phyloP scores from a whole-genome alignment of 2,888 invertebrate genomes.

The Hyppa rectilinea region DNA sequence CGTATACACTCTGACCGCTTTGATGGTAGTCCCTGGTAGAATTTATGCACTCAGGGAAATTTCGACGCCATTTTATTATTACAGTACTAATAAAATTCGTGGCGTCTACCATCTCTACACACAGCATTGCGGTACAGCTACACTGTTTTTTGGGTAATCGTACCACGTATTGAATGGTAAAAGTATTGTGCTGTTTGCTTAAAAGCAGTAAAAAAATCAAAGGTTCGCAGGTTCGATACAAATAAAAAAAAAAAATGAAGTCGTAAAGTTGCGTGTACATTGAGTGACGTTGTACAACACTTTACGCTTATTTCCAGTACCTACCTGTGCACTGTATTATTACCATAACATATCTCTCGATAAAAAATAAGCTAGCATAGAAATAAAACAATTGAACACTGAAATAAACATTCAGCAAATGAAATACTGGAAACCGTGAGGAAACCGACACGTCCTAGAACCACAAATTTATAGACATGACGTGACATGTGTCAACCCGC shows the following conservation, averaged over 20 bases:
- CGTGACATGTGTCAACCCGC: too few species aligned
- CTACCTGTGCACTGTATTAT: neutral
- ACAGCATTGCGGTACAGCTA: neutral
- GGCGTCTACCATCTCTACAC: neutral
- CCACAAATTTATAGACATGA: too few species aligned
- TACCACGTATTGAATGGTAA: neutral
- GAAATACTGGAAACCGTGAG: too few species aligned
- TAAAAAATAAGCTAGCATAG: neutral
- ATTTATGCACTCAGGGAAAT: neutral
- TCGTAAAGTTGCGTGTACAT: neutral
- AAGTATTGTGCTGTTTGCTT: neutral
- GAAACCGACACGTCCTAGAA: too few species aligned
- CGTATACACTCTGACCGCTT: neutral
- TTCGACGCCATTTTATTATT: neutral
- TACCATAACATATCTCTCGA: neutral
- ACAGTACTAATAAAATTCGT: too few species aligned
- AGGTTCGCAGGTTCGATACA: neutral
- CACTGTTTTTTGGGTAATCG: neutral
- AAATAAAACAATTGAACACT: constrained; percentile 1
- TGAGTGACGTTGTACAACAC: neutral
- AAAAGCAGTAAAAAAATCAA: neutral
- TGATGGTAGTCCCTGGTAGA: neutral
- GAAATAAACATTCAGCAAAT: neutral
- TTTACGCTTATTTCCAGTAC: constrained; percentile 1
- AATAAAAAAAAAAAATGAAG: neutral